These are phyloP conservation scores for Rhodeus uyekii DNA, from an alignment of 2,797 vertebrate species.

Conservation along the genomic window DNA sequence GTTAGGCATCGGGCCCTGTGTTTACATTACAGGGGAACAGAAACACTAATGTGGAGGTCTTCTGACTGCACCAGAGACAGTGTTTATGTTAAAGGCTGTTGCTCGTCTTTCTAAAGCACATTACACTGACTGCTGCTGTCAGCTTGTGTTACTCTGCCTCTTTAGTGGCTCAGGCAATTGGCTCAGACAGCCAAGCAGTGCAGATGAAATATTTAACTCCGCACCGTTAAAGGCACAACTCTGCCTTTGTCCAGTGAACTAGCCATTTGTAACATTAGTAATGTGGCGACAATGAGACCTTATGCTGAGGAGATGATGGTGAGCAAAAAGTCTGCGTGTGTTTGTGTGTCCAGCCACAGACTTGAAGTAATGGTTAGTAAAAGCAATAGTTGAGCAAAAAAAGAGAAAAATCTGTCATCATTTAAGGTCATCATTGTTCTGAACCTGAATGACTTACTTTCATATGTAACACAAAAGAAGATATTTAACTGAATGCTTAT, in stretches of 20 bases:
- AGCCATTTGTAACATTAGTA: constrained; percentile 58
- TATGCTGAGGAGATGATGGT: constrained; percentile 7
- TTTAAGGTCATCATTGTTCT: neutral
- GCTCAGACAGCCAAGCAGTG: constrained; percentile 83
- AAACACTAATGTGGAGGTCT: constrained; percentile 38
- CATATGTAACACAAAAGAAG: neutral
- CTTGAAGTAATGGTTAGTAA: neutral
- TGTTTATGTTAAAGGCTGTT: constrained; percentile 90
- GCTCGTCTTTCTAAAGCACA: constrained; percentile 88
- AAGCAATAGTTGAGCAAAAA: neutral
- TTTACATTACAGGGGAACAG: constrained; percentile 26
- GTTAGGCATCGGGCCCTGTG: constrained; percentile 7
- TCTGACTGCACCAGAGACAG: constrained; percentile 64
- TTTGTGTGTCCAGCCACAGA: neutral
- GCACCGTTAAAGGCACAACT: constrained; percentile 84
- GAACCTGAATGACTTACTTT: neutral
- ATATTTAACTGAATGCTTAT: neutral
- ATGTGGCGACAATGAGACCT: neutral
- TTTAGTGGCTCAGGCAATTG: constrained; percentile 81
- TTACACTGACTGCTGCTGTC: constrained; percentile 91
- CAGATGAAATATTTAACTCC: constrained; percentile 91
- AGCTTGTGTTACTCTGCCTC: constrained; percentile 84
- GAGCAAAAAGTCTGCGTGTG: neutral
- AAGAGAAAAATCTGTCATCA: neutral
- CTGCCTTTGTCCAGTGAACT: constrained; percentile 82